These are phyloP conservation scores for Chamaetylas fuelleborni DNA, from an alignment of 2,113 vertebrate species.

Conservation along the genomic window DNA sequence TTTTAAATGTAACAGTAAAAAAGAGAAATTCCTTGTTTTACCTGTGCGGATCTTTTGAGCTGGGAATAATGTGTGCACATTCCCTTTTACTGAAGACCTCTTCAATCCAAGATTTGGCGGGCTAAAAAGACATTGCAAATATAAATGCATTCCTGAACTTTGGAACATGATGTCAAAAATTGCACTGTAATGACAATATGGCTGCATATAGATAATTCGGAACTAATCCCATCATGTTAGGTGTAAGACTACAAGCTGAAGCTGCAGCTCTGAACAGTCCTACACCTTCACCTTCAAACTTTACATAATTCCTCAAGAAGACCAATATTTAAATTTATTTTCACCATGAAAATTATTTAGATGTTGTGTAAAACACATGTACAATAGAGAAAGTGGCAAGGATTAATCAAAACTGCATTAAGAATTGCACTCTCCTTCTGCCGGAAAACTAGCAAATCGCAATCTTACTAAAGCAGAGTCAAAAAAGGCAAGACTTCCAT, in stretches of 20 bases:
- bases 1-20: not conserved
- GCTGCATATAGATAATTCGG: not conserved
- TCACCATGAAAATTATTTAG: not conserved
- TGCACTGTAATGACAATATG: not conserved
- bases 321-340: not conserved
- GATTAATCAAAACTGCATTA: not conserved
- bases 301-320: not conserved
- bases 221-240: not conserved
- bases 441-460: not conserved
- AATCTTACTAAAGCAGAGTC: not conserved
- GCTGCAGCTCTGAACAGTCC: not conserved
- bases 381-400: not conserved
- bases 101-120: constrained; percentile 89
- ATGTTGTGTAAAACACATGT: not conserved
- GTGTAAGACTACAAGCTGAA: not conserved
- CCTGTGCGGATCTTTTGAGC: constrained; percentile 86
- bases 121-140: constrained; percentile 74
- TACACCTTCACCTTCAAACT: not conserved
- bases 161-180: not conserved
- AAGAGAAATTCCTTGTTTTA: constrained; percentile 31
- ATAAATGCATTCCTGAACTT: not conserved
- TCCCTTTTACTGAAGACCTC: constrained; percentile 89
- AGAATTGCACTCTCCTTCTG: not conserved
- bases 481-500: not conserved
- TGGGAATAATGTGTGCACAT: constrained; percentile 86